Conservation (phyloP, 2,797 vertebrate species). For the Melanotaenia pygmaea region DNA sequence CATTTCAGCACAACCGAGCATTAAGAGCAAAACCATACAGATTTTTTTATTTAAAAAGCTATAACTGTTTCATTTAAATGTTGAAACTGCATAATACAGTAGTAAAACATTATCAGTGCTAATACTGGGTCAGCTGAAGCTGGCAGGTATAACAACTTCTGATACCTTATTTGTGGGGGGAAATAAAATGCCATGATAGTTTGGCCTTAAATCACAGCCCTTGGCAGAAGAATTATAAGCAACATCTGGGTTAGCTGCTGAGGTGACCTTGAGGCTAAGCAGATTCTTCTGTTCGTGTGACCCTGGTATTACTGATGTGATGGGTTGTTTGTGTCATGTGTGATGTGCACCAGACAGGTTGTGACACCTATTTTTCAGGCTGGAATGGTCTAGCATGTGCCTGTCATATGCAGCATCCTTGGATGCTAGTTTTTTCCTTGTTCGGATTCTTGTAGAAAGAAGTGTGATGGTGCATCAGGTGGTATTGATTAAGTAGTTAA, state of each 20-base stretch:
- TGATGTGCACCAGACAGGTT: conserved; percentile 46
- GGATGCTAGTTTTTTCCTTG: neutral
- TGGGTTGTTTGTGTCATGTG: conserved; percentile 54
- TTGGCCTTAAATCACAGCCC: conserved; percentile 58
- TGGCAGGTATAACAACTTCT: conserved; percentile 22
- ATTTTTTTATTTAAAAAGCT: neutral
- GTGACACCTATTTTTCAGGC: conserved; percentile 57
- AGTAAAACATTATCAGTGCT: neutral
- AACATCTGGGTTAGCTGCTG: conserved; percentile 43
- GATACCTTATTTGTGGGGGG: conserved; percentile 29
- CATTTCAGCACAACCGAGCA: conserved; percentile 7
- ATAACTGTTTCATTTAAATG: neutral
- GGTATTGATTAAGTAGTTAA: too few relatives aligned
- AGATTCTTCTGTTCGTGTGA: conserved; percentile 55
- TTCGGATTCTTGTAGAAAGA: neutral
- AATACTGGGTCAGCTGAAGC: conserved; percentile 7
- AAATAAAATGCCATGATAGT: conserved; percentile 52
- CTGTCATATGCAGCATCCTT: conserved; percentile 6
- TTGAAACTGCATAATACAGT: neutral
- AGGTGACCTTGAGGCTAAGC: conserved; percentile 67
- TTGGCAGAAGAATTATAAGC: conserved; percentile 46
- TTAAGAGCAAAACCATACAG: neutral
- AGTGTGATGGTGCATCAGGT: too few relatives aligned
- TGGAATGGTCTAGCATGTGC: conserved; percentile 12
- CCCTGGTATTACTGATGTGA: conserved; percentile 56